Evolutionary conservation across 2,888 invertebrate genomes (phyloP), one percentile per base, ranked within the genome.

Genomic region (Idaea straminata): DNA sequence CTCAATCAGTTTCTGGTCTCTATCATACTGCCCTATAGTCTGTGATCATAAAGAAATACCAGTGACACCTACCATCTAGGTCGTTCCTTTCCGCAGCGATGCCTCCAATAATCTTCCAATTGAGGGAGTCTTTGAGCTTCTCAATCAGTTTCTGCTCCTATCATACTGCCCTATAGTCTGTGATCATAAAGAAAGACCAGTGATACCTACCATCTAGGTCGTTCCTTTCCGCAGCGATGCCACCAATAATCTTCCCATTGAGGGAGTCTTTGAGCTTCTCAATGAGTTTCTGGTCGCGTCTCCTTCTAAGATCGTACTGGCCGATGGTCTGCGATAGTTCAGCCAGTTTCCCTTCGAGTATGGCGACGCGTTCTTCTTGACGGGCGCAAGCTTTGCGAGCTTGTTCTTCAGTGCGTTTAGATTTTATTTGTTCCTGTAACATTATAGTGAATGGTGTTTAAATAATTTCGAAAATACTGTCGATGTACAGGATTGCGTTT

Each of bases 281-380:
- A 76, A 97, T 97, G 15, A 94, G 94, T 64, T 94, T 93, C 82
- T 96, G 96, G 86, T 98, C 97, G 68, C 94, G 94, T 63, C 96
- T 94, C 3, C 96, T 87, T 7, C 95, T 83, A 65, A 95, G 89
- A 80, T 97, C 97, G 77, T 97, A 97, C 69, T 94, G 94, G 0
- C 97, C 97, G 4, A 97, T 95, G 0, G 95, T 96, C 65, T 95
- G 94, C 0, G 97, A 97, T 36, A 98, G 86, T 79, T 98, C 97
- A 0, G 97, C 96, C 16, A 97, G 84, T 70, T 95, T 94, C 4
- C 95, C 94, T 85, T 98, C 97, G 63, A 98, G 91, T 62, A 95
- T 93, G 0, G 95, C 95, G 0, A 97, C 97, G 68, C 97, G 91
- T 65, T 96, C 95, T 82, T 97, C 97, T 74, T 96, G 96, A 3